Conservation (phyloP, 2,888 invertebrate genomes). For the Sussaba pulchella region DNA sequence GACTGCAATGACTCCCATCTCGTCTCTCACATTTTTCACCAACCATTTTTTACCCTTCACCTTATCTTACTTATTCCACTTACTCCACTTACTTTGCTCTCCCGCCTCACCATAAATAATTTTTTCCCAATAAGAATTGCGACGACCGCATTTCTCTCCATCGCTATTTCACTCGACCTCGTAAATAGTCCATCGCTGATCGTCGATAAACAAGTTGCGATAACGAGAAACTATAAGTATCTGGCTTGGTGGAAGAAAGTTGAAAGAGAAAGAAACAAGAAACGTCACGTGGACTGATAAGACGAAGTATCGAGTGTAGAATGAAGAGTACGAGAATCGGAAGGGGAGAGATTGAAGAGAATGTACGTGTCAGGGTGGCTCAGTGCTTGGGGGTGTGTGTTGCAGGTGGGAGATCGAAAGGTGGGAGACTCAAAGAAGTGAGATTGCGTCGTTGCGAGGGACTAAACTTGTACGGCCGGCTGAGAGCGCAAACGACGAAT, state of each 20-base stretch:
- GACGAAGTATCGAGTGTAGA: slow-evolving; percentile 47
- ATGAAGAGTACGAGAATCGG: neutral
- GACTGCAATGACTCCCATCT: no score
- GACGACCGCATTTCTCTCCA: no score
- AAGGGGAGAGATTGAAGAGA: slow-evolving; percentile 1
- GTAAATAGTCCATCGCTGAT: slow-evolving; percentile 23
- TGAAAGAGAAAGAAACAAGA: slow-evolving; percentile 12
- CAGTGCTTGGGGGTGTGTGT: slow-evolving; percentile 34
- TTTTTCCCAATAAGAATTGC: no score
- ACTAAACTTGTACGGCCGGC: slow-evolving; percentile 61
- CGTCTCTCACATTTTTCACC: no score
- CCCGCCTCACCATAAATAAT: no score
- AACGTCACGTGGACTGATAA: slow-evolving; percentile 48
- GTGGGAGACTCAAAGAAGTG: slow-evolving; percentile 32
- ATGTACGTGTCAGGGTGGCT: slow-evolving; percentile 29
- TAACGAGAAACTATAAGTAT: slow-evolving; percentile 17
- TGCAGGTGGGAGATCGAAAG: slow-evolving; percentile 20
- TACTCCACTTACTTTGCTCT: no score
- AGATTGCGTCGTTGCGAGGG: slow-evolving; percentile 51
- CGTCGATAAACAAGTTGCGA: slow-evolving; percentile 17
- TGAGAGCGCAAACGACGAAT: slow-evolving; percentile 64
- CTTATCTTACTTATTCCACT: no score
- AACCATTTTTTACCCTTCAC: no score
- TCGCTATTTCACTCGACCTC: slow-evolving; percentile 2
- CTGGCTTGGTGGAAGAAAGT: neutral